Percentiles rank a stretch among this genome's conserved stretches.
These are phyloP conservation scores for Oriolus oriolus DNA, from an alignment of 2,113 vertebrate genomes.

Conservation along the genomic window DNA sequence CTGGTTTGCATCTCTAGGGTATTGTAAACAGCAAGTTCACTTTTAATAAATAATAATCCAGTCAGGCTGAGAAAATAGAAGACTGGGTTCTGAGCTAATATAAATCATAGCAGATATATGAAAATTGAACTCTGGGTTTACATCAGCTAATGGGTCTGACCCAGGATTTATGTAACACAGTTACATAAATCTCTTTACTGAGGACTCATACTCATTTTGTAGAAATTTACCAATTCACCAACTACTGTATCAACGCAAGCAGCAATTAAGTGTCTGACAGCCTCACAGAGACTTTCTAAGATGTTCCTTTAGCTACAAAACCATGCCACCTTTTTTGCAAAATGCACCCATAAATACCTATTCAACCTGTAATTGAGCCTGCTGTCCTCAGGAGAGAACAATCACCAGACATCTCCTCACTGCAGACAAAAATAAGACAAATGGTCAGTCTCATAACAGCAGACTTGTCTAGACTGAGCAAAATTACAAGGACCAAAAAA, in stretches of 20 bases:
- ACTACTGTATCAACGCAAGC: background rate
- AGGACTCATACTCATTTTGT: background rate
- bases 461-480: background rate
- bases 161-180: background rate
- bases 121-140: background rate
- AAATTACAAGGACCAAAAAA: background rate
- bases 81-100: background rate
- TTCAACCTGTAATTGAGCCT: background rate
- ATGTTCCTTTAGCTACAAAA: background rate
- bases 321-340: background rate
- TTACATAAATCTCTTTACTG: background rate
- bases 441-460: background rate
- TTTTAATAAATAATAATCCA: background rate
- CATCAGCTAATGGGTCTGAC: background rate
- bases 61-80: background rate
- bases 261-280: background rate
- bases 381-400: background rate
- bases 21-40: background rate
- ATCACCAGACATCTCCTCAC: background rate
- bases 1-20: background rate
- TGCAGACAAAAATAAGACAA: background rate
- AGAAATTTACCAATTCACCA: background rate
- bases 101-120: background rate
- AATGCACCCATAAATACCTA: background rate
- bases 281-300: background rate